phyloP scores from a whole-genome alignment of 2,888 invertebrate genomes.

The Sycophila texana region DNA sequence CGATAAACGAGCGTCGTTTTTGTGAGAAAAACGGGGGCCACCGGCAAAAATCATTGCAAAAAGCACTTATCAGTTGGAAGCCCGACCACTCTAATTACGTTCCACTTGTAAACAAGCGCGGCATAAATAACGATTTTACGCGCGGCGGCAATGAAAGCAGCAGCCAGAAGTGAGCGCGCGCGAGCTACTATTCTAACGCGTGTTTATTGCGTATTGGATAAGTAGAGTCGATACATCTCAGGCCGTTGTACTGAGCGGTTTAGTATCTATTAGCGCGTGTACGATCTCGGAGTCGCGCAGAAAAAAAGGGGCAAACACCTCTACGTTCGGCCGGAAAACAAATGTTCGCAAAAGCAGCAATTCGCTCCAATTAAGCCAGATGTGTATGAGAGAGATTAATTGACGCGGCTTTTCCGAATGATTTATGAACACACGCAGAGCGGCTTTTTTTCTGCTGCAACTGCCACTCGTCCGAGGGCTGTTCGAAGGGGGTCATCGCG shows the following conservation, averaged over 20 bases:
- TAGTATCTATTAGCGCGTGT: neutral
- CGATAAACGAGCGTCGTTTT: too few species aligned
- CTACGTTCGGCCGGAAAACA: neutral
- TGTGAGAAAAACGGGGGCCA: too few species aligned
- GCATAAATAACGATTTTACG: neutral
- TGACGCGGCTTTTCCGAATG: neutral
- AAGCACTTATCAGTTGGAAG: too few species aligned
- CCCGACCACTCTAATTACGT: too few species aligned
- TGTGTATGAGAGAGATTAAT: conserved; percentile 27
- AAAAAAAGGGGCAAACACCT: neutral
- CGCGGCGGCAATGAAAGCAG: neutral
- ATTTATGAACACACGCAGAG: neutral
- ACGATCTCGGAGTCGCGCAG: neutral
- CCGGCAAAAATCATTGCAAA: too few species aligned
- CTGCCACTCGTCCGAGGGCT: neutral
- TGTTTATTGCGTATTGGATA: conserved; percentile 8
- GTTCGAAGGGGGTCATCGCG: neutral
- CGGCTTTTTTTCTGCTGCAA: conserved; percentile 10
- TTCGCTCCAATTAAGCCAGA: conserved; percentile 25
- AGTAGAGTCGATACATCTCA: neutral
- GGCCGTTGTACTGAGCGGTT: neutral
- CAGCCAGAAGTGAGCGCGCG: neutral
- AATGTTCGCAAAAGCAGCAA: conserved; percentile 16
- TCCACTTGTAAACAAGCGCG: neutral
- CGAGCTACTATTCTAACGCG: neutral